Evolutionary conservation across 2,113 vertebrate species (phyloP), one percentile per base, ranked within the genome.

Genomic region (Oncorhynchus keta): DNA sequence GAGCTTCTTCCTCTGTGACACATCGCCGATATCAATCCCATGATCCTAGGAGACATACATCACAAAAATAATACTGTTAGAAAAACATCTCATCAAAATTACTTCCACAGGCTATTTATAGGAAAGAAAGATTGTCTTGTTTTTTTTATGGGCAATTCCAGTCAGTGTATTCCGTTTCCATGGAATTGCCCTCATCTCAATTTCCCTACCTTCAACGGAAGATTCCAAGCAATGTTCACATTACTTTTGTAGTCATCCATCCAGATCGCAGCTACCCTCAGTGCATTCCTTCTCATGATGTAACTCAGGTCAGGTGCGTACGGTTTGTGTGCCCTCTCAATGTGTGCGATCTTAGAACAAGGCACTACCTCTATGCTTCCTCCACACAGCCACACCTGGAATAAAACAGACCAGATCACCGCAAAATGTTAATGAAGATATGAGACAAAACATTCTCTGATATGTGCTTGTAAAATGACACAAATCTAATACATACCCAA

Each of bases 1-100:
- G 61, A 98, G 77, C 0, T 93, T 93, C 86, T 94, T 97, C 84
- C 97, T 95, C 83, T 98, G 96, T 0, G 96, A 96, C 74, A 98
- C 91, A 72, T 99, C 96, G 0, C 97, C 97, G 0, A 98, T 95
- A 83, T 99, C 97, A 70, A 98, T 95, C 14, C 96, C 95, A 32
- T 97, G 96, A 48, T 96, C 94, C 97, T 98, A 45, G 9, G 39
- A 45, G 39, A 2, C 39, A 45, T 45, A 45, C 39, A 45, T 45
- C 39, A 45, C 39, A 45, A 12, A 45, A 11, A 45, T 11, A 45
- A 45, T 45, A 45, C 39, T 3, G 39, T 45, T 45, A 45, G 9
- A 45, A 45, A 45, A 45, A 45, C 39, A 45, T 11, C 39, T 45
- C 2, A 45, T 55, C 9, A 45, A 45, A 45, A 45, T 45, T 9